Conservation (phyloP, 2,113 vertebrate genomes). For the Mustela lutreola region DNA sequence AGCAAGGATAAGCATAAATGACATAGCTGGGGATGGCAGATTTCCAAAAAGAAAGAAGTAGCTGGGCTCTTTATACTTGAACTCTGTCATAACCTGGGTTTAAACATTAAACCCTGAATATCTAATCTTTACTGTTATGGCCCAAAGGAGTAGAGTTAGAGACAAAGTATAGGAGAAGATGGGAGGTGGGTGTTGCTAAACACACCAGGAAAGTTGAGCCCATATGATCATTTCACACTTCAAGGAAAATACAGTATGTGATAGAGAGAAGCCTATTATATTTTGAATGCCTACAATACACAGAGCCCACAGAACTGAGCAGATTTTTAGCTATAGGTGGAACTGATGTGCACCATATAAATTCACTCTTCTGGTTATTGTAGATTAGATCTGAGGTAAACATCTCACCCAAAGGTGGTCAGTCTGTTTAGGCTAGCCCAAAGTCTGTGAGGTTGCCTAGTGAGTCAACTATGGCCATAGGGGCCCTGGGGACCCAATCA, state of each 20-base stretch:
- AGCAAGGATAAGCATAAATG: background rate
- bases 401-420: background rate
- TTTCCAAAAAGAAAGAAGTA: background rate
- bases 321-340: background rate
- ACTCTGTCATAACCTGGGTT: background rate
- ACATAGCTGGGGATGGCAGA: background rate
- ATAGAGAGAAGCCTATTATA: background rate
- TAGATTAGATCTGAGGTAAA: background rate
- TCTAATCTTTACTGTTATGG: background rate
- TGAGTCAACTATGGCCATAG: background rate
- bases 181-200: background rate
- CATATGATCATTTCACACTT: background rate
- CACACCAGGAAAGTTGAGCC: background rate
- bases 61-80: background rate
- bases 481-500: background rate
- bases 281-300: background rate
- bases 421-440: background rate
- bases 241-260: background rate
- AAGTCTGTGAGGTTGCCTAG: background rate
- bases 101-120: background rate
- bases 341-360: background rate
- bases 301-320: background rate
- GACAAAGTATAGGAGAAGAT: background rate
- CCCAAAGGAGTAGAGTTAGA: background rate
- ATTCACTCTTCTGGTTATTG: background rate